These are phyloP conservation scores for Tuberolachnus salignus DNA, from an alignment of 2,888 invertebrate genomes.

Conservation along the genomic window DNA sequence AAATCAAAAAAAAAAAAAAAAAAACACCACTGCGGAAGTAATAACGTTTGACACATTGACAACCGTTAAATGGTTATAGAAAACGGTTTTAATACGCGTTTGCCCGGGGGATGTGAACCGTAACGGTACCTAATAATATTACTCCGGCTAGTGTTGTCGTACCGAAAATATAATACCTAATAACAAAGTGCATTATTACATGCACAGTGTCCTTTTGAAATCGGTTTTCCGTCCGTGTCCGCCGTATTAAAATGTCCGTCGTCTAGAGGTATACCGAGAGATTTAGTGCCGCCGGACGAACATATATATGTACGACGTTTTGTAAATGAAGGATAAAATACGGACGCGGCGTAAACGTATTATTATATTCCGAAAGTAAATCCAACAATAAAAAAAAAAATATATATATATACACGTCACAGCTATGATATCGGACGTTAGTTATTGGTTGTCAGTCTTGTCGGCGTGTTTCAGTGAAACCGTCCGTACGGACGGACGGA, in stretches of 20 bases:
- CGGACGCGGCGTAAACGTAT: neutral
- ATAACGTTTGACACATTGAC: conserved; percentile 34
- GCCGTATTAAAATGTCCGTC: too few species aligned
- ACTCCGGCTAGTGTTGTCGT: neutral
- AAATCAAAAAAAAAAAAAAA: too few species aligned
- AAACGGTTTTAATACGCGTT: neutral
- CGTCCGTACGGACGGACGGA: too few species aligned
- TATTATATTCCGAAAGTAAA: neutral
- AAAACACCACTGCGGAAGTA: neutral
- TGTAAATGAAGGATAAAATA: neutral
- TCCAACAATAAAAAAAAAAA: too few species aligned
- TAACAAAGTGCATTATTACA: neutral
- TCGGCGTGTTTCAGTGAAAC: too few species aligned
- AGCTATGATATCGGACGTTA: too few species aligned
- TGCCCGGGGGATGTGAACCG: neutral
- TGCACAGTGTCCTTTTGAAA: conserved; percentile 16
- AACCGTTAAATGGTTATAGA: conserved; percentile 20
- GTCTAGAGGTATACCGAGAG: neutral
- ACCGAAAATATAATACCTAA: neutral
- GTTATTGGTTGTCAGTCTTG: too few species aligned
- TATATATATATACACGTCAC: too few species aligned
- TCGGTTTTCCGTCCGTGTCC: neutral
- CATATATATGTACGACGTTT: too few species aligned
- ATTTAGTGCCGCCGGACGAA: too few species aligned
- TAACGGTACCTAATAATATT: conserved; percentile 28